phyloP scores from a whole-genome alignment of 2,888 invertebrate genomes.

The Schrankia costaestrigalis region DNA sequence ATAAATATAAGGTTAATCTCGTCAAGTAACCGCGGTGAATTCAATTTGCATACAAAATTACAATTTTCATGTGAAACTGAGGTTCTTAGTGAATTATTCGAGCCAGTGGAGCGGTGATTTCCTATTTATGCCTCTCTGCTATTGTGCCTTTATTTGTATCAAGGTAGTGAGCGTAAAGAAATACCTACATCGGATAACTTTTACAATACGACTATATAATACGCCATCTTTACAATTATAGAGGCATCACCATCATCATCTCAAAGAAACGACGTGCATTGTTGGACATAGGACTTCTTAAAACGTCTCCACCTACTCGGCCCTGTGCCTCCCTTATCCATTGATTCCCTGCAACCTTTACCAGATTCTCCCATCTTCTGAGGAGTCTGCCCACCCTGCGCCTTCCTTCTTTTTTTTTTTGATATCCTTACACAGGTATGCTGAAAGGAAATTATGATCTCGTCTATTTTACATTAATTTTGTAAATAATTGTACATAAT shows the following conservation, averaged over 20 bases:
- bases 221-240: slow-evolving; percentile 8
- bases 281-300: too few species aligned
- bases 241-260: neutral
- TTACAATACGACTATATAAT: slow-evolving; percentile 24
- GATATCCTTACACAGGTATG: too few species aligned
- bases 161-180: slow-evolving; percentile 66
- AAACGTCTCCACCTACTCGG: too few species aligned
- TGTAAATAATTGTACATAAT: too few species aligned
- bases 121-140: slow-evolving; percentile 67
- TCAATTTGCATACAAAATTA: slow-evolving; percentile 74
- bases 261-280: too few species aligned
- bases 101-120: slow-evolving; percentile 75
- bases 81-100: slow-evolving; percentile 72
- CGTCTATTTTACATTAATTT: too few species aligned
- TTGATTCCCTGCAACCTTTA: too few species aligned
- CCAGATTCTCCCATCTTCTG: too few species aligned
- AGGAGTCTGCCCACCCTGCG: too few species aligned
- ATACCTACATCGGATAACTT: slow-evolving; percentile 51
- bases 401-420: too few species aligned
- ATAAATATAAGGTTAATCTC: slow-evolving; percentile 46
- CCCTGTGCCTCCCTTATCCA: too few species aligned
- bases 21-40: slow-evolving; percentile 51
- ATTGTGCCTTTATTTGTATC: slow-evolving; percentile 72
- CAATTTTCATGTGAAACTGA: slow-evolving; percentile 73
- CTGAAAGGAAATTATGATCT: too few species aligned